phyloP scores from a whole-genome alignment of 2,113 vertebrate species.

The Willisornis vidua region DNA sequence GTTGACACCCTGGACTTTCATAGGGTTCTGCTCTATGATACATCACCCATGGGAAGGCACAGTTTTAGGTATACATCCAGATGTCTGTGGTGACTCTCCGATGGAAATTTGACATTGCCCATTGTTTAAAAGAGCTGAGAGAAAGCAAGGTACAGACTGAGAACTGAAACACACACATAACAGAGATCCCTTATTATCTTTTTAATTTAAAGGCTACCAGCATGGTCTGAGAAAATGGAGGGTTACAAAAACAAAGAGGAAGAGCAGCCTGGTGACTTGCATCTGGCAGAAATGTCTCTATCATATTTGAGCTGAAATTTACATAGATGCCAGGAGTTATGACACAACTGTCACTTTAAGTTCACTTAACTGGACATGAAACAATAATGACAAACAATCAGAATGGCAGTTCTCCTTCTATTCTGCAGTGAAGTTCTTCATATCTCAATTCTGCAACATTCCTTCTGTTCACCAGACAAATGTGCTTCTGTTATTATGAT shows the following conservation, averaged over 20 bases:
- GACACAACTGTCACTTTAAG: conserved; percentile 39
- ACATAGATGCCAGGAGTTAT: conserved; percentile 52
- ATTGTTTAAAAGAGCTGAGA: not conserved
- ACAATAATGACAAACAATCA: conserved; percentile 55
- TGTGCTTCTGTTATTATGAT: conserved; percentile 60
- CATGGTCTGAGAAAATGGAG: conserved; percentile 26
- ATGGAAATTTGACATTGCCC: not conserved
- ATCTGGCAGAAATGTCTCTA: conserved; percentile 42
- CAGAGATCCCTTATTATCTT: not conserved
- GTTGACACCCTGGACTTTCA: not conserved
- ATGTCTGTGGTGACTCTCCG: not conserved
- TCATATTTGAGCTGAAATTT: conserved; percentile 42
- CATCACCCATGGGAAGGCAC: not conserved
- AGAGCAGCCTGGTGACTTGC: conserved; percentile 15
- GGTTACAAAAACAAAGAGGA: conserved; percentile 33
- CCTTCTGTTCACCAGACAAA: conserved; percentile 65
- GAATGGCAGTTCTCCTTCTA: conserved; percentile 51
- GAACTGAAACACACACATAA: not conserved
- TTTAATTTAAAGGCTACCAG: conserved; percentile 21
- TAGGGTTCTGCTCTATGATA: not conserved
- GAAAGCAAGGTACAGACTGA: not conserved
- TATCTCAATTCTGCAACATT: conserved; percentile 58
- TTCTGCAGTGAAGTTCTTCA: conserved; percentile 53
- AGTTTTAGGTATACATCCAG: not conserved
- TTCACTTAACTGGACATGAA: conserved; percentile 64